phyloP scores from a whole-genome alignment of 53 echinoderm and acorn worm genomes.

The Arbacia lixula region DNA sequence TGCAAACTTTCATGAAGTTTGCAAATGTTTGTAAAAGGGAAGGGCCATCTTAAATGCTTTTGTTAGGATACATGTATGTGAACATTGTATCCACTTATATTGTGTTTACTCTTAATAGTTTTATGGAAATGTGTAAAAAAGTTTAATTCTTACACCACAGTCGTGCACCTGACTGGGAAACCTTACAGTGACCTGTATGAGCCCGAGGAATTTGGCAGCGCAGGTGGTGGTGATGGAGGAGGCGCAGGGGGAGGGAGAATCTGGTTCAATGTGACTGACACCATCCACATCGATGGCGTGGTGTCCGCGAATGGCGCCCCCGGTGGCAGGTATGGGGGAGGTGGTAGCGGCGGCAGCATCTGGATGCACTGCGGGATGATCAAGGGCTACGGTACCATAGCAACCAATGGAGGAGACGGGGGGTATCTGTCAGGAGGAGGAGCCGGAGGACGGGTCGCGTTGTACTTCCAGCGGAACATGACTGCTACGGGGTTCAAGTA shows the following conservation, averaged over 20 bases:
- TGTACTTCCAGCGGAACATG: conserved; percentile 78
- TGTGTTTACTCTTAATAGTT: no score
- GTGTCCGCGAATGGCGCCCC: conserved; percentile 78
- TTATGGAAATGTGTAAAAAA: no score
- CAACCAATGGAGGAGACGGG: conserved; percentile 82
- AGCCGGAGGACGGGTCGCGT: conserved; percentile 77
- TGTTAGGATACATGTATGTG: no score
- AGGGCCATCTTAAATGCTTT: no score
- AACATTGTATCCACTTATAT: no score
- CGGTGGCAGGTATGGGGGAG: conserved; percentile 51
- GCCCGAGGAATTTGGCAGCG: conserved; percentile 93
- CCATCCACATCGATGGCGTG: conserved; percentile 86
- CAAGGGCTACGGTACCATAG: conserved; percentile 85
- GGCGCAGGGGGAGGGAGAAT: conserved; percentile 88
- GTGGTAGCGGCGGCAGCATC: conserved; percentile 95
- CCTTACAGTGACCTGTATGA: conserved; percentile 90
- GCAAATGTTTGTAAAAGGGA: no score
- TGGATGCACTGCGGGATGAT: conserved; percentile 92
- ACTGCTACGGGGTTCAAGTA: conserved; percentile 83
- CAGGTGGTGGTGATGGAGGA: conserved; percentile 78
- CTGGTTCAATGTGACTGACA: conserved; percentile 93
- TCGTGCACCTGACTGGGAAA: conserved; percentile 70
- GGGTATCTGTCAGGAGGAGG: conserved; percentile 77
- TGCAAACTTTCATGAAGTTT: no score
- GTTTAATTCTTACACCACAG: no score